These are phyloP conservation scores for Eristalis arbustorum DNA, from an alignment of 2,888 invertebrate species.

Conservation along the genomic window DNA sequence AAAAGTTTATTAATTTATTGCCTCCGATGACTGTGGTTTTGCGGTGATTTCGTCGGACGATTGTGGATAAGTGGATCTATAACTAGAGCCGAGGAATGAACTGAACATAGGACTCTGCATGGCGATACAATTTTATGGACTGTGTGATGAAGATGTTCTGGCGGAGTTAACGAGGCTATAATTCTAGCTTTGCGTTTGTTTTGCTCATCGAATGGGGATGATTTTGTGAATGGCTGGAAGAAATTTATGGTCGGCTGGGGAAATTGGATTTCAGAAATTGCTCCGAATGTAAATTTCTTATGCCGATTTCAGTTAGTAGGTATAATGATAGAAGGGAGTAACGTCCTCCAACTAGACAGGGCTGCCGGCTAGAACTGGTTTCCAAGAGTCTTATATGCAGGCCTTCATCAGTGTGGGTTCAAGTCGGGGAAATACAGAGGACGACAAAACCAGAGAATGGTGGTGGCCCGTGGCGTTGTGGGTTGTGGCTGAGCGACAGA, in stretches of 20 bases:
- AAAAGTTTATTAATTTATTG: slow-evolving; percentile 49
- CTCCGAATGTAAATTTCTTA: background rate
- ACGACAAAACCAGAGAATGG: too few relatives aligned
- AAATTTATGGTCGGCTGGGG: background rate
- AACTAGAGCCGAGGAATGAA: background rate
- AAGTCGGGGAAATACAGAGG: too few relatives aligned
- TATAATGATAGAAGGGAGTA: background rate
- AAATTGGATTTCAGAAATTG: background rate
- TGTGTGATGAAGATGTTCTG: background rate
- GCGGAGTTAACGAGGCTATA: background rate
- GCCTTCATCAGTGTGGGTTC: too few relatives aligned
- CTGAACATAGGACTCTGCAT: background rate
- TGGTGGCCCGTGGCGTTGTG: too few relatives aligned
- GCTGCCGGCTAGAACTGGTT: too few relatives aligned
- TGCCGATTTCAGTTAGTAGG: too few relatives aligned
- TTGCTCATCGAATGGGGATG: background rate
- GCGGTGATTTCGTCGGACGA: background rate
- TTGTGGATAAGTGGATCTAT: background rate
- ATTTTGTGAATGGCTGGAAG: background rate
- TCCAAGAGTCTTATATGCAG: too few relatives aligned
- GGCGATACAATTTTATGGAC: background rate
- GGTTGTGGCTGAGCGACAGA: too few relatives aligned
- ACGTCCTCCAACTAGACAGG: background rate
- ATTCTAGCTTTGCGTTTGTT: background rate
- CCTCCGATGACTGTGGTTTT: slow-evolving; percentile 26